phyloP scores from a whole-genome alignment of 2,888 invertebrate genomes.

The Andrena fulva region DNA sequence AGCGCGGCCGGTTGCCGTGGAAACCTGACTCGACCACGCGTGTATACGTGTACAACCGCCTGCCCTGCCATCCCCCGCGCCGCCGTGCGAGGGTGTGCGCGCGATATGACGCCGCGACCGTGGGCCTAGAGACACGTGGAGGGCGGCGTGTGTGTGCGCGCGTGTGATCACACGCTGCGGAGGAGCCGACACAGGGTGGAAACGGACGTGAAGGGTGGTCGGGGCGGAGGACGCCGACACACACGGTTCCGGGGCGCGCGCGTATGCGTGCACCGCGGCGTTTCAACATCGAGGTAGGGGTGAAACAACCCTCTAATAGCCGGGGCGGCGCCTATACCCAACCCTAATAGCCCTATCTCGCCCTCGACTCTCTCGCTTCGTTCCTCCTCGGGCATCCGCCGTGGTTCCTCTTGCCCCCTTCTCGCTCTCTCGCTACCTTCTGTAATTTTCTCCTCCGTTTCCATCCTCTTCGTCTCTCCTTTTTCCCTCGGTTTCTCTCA shows the following conservation, averaged over 20 bases:
- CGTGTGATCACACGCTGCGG: constrained; percentile 66
- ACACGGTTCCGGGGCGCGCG: background rate
- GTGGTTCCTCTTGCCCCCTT: constrained; percentile 50
- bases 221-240: constrained; percentile 45
- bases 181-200: constrained; percentile 40
- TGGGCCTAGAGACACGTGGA: constrained; percentile 47
- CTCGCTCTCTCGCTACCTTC: constrained; percentile 33
- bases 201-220: constrained; percentile 18
- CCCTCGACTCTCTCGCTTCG: constrained; percentile 72
- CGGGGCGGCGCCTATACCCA: constrained; percentile 84
- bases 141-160: background rate
- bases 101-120: constrained; percentile 54
- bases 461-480: constrained; percentile 16
- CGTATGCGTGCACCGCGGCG: constrained; percentile 55
- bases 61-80: constrained; percentile 22
- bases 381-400: constrained; percentile 71
- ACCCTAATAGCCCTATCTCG: constrained; percentile 84
- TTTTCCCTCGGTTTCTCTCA: constrained; percentile 43
- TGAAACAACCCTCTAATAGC: constrained; percentile 85
- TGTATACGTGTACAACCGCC: constrained; percentile 59
- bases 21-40: constrained; percentile 75
- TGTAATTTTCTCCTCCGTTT: constrained; percentile 36
- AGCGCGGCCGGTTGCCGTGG: constrained; percentile 82
- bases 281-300: constrained; percentile 72
- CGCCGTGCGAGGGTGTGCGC: constrained; percentile 35